Evolutionary conservation across 2,113 vertebrate genomes (phyloP).

Genomic region (Colaptes auratus): DNA sequence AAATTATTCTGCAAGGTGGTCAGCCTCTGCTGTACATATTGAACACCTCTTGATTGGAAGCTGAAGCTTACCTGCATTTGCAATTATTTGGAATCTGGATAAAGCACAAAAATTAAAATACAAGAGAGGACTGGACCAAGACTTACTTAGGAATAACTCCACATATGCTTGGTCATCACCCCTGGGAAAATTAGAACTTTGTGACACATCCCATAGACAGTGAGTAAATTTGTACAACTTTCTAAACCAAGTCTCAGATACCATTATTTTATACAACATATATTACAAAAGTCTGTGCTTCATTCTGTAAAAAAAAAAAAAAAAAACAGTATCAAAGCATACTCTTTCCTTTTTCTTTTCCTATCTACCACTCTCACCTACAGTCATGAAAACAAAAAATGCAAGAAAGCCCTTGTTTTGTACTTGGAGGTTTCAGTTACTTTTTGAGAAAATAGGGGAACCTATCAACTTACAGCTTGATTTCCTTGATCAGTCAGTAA

Average conservation of each 20-base stretch:
- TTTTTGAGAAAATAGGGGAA: neutral
- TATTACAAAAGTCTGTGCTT: neutral
- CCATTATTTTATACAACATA: neutral
- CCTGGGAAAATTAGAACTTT: neutral
- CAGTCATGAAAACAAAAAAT: neutral
- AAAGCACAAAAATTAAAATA: neutral
- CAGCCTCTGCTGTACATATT: neutral
- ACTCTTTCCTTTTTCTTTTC: neutral
- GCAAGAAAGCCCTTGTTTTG: neutral
- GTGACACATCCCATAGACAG: neutral
- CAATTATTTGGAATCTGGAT: neutral
- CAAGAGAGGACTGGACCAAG: neutral
- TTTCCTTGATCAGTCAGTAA: neutral
- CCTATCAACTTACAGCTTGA: neutral
- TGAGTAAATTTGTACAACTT: neutral
- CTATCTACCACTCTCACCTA: neutral
- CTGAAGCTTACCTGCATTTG: neutral
- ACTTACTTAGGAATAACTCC: neutral
- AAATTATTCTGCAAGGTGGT: neutral
- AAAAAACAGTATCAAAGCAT: neutral
- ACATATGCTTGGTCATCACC: neutral
- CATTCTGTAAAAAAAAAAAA: neutral
- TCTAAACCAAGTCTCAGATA: neutral
- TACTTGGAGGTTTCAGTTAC: neutral
- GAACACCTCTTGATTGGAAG: neutral